phyloP scores from a whole-genome alignment of 2,888 invertebrate species.

The Acanthococcus lagerstroemiae region DNA sequence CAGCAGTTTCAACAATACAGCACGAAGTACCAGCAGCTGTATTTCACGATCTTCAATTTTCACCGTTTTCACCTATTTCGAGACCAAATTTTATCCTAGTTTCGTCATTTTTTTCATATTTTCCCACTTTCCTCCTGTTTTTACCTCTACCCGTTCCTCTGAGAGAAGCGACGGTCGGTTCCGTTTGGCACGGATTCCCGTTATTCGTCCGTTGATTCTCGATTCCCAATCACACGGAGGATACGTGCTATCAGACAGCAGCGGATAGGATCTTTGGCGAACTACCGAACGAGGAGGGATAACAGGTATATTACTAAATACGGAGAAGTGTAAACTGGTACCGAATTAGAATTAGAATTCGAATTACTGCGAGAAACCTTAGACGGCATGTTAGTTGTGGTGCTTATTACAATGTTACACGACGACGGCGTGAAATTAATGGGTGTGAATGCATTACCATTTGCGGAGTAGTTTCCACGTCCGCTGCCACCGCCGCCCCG shows the following conservation, averaged over 20 bases:
- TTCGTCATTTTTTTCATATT: too few species aligned
- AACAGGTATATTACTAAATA: slow-evolving; percentile 13
- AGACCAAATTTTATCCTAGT: too few species aligned
- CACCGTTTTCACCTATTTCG: too few species aligned
- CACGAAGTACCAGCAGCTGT: too few species aligned
- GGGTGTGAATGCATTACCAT: slow-evolving; percentile 2
- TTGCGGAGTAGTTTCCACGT: slow-evolving; percentile 9
- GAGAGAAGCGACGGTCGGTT: slow-evolving; percentile 13
- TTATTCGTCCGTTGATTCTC: slow-evolving; percentile 31
- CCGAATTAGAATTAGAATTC: slow-evolving; percentile 12
- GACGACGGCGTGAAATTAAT: background rate
- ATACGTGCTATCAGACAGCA: slow-evolving; percentile 19
- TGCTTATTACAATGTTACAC: slow-evolving; percentile 13
- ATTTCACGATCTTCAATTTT: too few species aligned
- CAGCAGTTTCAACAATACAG: too few species aligned
- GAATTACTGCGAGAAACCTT: slow-evolving; percentile 11
- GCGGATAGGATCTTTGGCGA: slow-evolving; percentile 5
- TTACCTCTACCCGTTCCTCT: slow-evolving; percentile 24
- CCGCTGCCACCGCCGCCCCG: background rate
- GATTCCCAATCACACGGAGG: slow-evolving; percentile 24
- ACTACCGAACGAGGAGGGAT: slow-evolving; percentile 16
- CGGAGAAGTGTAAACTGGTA: slow-evolving; percentile 9
- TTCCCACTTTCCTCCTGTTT: too few species aligned
- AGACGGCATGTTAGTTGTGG: slow-evolving; percentile 11
- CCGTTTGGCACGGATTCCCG: slow-evolving; percentile 16